These are phyloP conservation scores for Popillia japonica DNA, from an alignment of 1,140 invertebrate genomes.

Conservation along the genomic window DNA sequence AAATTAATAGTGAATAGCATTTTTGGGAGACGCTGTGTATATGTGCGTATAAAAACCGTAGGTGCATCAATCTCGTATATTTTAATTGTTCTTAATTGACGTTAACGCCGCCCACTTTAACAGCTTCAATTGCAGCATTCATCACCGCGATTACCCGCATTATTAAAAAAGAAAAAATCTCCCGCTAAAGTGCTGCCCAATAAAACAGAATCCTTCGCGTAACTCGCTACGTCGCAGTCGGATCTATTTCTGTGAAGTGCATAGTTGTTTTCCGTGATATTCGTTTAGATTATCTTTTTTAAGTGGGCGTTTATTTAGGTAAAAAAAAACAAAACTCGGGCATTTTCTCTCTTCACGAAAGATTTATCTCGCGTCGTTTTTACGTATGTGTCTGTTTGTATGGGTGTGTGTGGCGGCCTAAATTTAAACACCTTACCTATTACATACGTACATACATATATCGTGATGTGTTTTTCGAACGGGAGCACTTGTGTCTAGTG, in stretches of 20 bases:
- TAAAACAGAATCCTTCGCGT: neutral
- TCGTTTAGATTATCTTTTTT: conserved; percentile 18
- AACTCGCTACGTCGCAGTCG: neutral
- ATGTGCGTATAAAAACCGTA: no score
- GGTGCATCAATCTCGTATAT: neutral
- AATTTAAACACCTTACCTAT: neutral
- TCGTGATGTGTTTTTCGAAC: no score
- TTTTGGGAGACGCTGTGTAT: no score
- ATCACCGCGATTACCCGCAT: neutral
- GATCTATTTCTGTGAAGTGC: conserved; percentile 21
- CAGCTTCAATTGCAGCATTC: neutral
- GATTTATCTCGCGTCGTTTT: conserved; percentile 13
- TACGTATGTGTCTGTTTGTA: neutral
- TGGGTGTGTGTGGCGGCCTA: neutral
- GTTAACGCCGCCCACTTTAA: neutral
- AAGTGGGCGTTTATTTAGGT: conserved; percentile 28
- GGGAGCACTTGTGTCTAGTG: neutral
- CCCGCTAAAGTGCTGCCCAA: neutral
- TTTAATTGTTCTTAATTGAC: conserved; percentile 26
- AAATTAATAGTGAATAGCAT: no score
- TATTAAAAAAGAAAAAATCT: neutral
- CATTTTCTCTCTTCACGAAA: neutral
- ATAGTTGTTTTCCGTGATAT: neutral
- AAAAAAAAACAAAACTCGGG: neutral
- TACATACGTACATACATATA: no score